A percentile compares a stretch with the other conserved stretches of the same genome.
These are phyloP conservation scores for Ormyrus labotus DNA, from an alignment of 2,888 invertebrate genomes.

Conservation along the genomic window DNA sequence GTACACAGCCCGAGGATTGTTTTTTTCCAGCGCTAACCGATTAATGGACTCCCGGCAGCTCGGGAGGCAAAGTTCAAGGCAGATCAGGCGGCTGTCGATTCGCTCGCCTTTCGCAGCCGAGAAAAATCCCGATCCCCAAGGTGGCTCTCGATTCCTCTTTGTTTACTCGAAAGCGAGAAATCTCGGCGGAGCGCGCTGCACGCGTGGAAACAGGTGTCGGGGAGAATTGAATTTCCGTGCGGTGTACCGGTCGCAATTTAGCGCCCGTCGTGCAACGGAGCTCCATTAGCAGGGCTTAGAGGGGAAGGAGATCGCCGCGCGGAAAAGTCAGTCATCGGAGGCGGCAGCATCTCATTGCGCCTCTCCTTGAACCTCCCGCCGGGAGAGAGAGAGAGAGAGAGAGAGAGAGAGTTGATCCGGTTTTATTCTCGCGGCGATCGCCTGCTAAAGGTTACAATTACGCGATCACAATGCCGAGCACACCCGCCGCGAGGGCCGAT, in stretches of 20 bases:
- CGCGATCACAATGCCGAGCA: slow-evolving; percentile 67
- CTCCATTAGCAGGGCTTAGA: slow-evolving; percentile 27
- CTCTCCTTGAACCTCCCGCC: slow-evolving; percentile 46
- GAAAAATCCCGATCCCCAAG: slow-evolving; percentile 25
- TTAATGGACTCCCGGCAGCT: slow-evolving; percentile 55
- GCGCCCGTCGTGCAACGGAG: slow-evolving; percentile 29
- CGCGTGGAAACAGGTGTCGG: slow-evolving; percentile 10
- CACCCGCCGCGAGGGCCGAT: slow-evolving; percentile 62
- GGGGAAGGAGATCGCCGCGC: neutral
- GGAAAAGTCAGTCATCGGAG: slow-evolving; percentile 46
- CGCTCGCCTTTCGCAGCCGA: slow-evolving; percentile 48
- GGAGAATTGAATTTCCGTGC: slow-evolving; percentile 40
- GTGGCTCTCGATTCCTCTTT: slow-evolving; percentile 10
- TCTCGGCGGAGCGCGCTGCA: neutral
- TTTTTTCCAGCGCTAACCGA: neutral
- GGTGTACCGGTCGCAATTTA: slow-evolving; percentile 26
- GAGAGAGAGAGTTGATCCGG: neutral
- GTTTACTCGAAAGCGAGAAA: neutral
- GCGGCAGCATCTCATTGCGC: slow-evolving; percentile 9
- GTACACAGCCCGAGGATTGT: neutral
- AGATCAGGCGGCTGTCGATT: slow-evolving; percentile 65
- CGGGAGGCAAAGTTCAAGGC: slow-evolving; percentile 68
- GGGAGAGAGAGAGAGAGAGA: neutral
- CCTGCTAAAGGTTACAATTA: slow-evolving; percentile 65
- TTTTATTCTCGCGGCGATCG: slow-evolving; percentile 16